Evolutionary conservation across 1,140 invertebrate species (phyloP).

Genomic region (Calliopsis andreniformis): DNA sequence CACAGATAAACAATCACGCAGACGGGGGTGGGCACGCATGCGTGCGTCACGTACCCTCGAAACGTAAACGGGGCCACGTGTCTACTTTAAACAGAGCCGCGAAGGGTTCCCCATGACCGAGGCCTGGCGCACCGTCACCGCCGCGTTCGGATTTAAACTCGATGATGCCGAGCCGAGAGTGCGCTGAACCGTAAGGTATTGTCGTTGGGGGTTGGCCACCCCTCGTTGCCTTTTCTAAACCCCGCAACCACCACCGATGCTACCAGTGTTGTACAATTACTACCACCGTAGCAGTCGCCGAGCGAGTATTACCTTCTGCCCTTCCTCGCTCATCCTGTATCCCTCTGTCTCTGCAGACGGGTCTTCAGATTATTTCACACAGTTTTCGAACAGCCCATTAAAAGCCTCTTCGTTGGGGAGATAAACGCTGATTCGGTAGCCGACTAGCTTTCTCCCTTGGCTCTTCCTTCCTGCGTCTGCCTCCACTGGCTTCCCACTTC

Average conservation of each 20-base stretch:
- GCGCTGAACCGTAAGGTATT: constrained; percentile 77
- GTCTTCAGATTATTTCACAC: constrained; percentile 75
- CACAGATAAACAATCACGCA: neutral
- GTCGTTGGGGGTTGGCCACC: constrained; percentile 68
- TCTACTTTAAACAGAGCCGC: constrained; percentile 76
- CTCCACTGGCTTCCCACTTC: constrained; percentile 3
- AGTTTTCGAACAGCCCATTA: constrained; percentile 79
- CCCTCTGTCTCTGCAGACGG: constrained; percentile 13
- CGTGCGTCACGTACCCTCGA: constrained; percentile 46
- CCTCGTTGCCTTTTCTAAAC: constrained; percentile 64
- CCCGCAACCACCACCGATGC: constrained; percentile 35
- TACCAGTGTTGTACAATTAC: constrained; percentile 27
- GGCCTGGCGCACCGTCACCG: constrained; percentile 23
- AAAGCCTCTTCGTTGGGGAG: constrained; percentile 76
- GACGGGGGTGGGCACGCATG: neutral
- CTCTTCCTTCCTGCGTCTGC: constrained; percentile 18
- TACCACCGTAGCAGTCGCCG: constrained; percentile 35
- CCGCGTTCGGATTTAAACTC: constrained; percentile 70
- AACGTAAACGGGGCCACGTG: constrained; percentile 79
- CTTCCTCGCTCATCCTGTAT: neutral
- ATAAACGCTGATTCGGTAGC: constrained; percentile 77
- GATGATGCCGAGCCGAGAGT: constrained; percentile 72
- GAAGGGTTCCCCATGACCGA: constrained; percentile 38
- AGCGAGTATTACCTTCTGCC: constrained; percentile 26
- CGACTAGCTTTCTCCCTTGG: constrained; percentile 39